These are phyloP conservation scores for Chloroclystis v-ata DNA, from an alignment of 2,888 invertebrate species.

Conservation along the genomic window DNA sequence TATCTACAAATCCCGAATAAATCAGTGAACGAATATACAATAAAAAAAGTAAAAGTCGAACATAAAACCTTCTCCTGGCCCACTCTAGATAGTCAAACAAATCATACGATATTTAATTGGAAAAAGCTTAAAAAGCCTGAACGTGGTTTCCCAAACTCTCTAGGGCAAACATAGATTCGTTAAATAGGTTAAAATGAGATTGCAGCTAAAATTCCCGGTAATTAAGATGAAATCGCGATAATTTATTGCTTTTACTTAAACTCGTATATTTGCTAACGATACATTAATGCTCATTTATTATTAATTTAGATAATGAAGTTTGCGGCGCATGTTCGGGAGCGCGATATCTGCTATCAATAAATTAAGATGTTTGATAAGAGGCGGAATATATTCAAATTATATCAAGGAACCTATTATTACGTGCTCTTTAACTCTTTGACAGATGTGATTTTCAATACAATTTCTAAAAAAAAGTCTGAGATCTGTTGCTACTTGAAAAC, in stretches of 20 bases:
- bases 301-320: neutral
- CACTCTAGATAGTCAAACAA: conserved; percentile 37
- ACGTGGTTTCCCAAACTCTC: conserved; percentile 18
- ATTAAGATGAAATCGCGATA: conserved; percentile 28
- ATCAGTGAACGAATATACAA: too few relatives aligned
- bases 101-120: conserved; percentile 41
- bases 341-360: neutral
- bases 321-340: neutral
- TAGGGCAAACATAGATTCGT: conserved; percentile 21
- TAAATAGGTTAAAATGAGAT: conserved; percentile 27
- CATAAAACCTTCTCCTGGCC: conserved; percentile 6
- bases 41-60: too few relatives aligned
- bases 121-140: conserved; percentile 37
- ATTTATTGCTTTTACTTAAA: conserved; percentile 24
- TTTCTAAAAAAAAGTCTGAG: too few relatives aligned
- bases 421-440: too few relatives aligned
- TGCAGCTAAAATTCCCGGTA: conserved; percentile 26
- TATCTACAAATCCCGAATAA: too few relatives aligned
- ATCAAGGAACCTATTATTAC: neutral
- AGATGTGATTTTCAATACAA: too few relatives aligned
- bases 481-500: too few relatives aligned
- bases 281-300: neutral
- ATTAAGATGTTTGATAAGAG: neutral
- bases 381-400: neutral
- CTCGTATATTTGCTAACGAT: conserved; percentile 19